These are phyloP conservation scores for Ostrea denselamellosa DNA, from an alignment of 1,140 invertebrate species.

Conservation along the genomic window DNA sequence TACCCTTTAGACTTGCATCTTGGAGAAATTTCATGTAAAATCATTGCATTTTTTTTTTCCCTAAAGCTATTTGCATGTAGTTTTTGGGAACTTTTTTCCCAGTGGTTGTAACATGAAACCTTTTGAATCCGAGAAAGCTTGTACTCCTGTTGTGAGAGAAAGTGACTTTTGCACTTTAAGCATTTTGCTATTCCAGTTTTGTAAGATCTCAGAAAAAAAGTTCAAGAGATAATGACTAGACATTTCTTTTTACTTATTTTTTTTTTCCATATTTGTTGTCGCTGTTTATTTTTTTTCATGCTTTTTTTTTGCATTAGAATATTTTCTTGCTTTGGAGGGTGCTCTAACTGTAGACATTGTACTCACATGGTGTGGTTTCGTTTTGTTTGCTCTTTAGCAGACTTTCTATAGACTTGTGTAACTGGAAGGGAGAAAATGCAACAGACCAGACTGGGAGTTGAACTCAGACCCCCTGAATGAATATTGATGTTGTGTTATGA, in stretches of 20 bases:
- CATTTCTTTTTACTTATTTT: not conserved
- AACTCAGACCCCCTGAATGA: not conserved
- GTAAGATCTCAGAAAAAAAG: not conserved
- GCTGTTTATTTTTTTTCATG: not conserved
- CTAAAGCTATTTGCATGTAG: not conserved
- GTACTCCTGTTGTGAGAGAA: not conserved
- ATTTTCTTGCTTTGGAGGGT: not conserved
- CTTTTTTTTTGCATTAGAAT: not conserved
- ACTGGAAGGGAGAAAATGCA: too few relatives aligned
- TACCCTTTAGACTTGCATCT: not conserved
- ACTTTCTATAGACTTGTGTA: too few relatives aligned
- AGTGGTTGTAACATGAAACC: not conserved
- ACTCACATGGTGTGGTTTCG: not conserved
- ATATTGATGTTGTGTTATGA: not conserved
- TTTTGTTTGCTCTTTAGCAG: not conserved
- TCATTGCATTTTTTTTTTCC: too few relatives aligned
- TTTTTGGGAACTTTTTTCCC: not conserved
- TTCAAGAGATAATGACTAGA: not conserved
- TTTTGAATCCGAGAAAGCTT: too few relatives aligned
- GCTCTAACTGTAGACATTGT: not conserved
- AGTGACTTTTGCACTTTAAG: not conserved
- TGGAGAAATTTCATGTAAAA: not conserved
- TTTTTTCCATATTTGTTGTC: not conserved
- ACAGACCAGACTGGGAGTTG: too few relatives aligned
- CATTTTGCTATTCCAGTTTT: not conserved